Evolutionary conservation across 2,888 invertebrate genomes (phyloP), one percentile per base, ranked within the genome.

Genomic region (Agrypnus murinus): DNA sequence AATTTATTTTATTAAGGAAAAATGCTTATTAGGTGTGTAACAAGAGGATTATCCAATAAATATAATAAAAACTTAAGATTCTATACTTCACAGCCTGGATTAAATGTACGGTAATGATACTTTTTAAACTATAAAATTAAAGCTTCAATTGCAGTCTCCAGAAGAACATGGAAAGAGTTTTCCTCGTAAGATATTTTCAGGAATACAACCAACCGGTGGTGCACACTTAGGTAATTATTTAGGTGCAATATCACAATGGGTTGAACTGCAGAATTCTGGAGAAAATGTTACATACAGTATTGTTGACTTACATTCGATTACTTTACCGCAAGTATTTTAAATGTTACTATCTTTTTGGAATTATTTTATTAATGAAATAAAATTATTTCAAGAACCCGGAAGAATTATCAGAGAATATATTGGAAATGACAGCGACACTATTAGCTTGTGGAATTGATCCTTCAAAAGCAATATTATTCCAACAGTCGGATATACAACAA

Each of bases 171-270:
- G 17, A 5, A 48, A 19, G 17, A 6, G 31, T 53, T 58, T 66
- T 73, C 88, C 89, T 4, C 87, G 86, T 65, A 89, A 90, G 78
- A 88, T 97, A 79, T 94, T 98, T 80, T 95, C 98, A 0, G 99
- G 98, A 10, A 93, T 99, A 81, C 99, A 99, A 86, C 99, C 99
- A 0, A 98, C 98, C 0, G 99, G 99, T 14, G 87, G 90, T 2
- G 88, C 98, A 71, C 99, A 99, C 86, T 87, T 99, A 59, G 99
- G 99, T 9, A 99, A 99, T 87, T 99, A 98, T 87, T 91, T 98
- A 77, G 98, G 98, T 9, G 98, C 97, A 0, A 90, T 99, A 72
- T 89, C 90, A 69, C 93, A 93, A 82, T 98, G 97, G 93, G 90
- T 94, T 15, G 87, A 92, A 14, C 84, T 97, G 45, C 98, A 98